Percentiles rank a stretch among this genome's conserved stretches.
Conservation (phyloP, 2,113 vertebrate species). For the Nematolebias whitei region DNA sequence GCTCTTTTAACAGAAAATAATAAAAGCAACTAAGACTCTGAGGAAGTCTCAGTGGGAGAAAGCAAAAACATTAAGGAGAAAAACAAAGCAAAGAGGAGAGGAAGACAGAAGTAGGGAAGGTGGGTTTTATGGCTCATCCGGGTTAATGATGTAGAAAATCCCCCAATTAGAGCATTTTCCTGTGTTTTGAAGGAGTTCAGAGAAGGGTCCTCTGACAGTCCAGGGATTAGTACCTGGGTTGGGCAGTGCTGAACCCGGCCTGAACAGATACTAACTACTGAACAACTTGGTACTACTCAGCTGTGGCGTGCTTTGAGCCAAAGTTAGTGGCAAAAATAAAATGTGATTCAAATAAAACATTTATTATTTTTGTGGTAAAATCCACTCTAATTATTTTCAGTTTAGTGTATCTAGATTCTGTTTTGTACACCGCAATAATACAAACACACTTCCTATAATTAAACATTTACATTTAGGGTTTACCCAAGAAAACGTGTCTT, state of each 20-base stretch:
- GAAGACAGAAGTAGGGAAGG: conserved; percentile 14
- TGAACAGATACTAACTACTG: conserved; percentile 68
- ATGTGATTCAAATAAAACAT: neutral
- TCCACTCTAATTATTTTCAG: neutral
- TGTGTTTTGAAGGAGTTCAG: conserved; percentile 82
- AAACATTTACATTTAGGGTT: conserved; percentile 41
- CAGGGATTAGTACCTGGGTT: conserved; percentile 75
- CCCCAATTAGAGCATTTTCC: conserved; percentile 85
- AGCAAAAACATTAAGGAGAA: conserved; percentile 36
- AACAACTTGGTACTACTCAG: conserved; percentile 70
- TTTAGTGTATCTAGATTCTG: neutral
- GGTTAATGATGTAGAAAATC: conserved; percentile 85
- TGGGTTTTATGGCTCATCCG: conserved; percentile 68
- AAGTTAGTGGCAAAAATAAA: conserved; percentile 36
- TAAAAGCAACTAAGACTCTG: conserved; percentile 1
- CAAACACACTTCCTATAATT: conserved; percentile 18
- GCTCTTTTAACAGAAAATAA: neutral
- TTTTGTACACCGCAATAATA: conserved; percentile 9
- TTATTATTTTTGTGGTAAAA: neutral
- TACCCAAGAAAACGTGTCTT: conserved; percentile 42
- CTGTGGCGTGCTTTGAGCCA: conserved; percentile 68
- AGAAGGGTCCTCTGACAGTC: conserved; percentile 76
- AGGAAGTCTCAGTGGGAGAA: conserved; percentile 31
- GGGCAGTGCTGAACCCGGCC: conserved; percentile 50
- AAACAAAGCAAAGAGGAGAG: conserved; percentile 41